Conservation (phyloP, 2,888 invertebrate species). For the Microctonus hyperodae region DNA sequence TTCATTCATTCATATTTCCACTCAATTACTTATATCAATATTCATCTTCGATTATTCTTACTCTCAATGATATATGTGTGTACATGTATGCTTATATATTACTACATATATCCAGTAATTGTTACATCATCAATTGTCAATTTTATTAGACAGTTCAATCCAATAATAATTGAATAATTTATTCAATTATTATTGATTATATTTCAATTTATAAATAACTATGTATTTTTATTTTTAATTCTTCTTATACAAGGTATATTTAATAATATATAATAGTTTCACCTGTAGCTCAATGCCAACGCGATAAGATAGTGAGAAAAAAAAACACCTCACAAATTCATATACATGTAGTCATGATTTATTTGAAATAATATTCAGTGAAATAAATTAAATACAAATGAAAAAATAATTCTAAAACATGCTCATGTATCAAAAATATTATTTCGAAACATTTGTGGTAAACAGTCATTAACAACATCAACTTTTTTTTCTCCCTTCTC, state of each 20-base stretch:
- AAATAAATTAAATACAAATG: neutral
- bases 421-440: neutral
- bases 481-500: neutral
- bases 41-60: constrained; percentile 10
- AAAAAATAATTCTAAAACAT: neutral
- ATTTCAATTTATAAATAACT: neutral
- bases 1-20: constrained; percentile 21
- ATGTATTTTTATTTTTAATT: neutral
- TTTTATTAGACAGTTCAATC: constrained; percentile 9
- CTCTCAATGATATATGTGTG: too few relatives aligned
- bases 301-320: constrained; percentile 22
- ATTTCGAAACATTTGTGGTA: neutral
- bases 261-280: constrained; percentile 1
- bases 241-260: neutral
- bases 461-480: neutral
- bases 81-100: too few relatives aligned
- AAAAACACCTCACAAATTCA: neutral
- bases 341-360: neutral
- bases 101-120: neutral
- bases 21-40: constrained; percentile 24
- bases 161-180: constrained; percentile 17
- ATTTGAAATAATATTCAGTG: neutral
- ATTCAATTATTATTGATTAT: constrained; percentile 1
- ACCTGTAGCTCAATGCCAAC: constrained; percentile 7
- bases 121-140: constrained; percentile 18